Evolutionary conservation across 2,113 vertebrate species (phyloP).

Genomic region (Madoqua kirkii): DNA sequence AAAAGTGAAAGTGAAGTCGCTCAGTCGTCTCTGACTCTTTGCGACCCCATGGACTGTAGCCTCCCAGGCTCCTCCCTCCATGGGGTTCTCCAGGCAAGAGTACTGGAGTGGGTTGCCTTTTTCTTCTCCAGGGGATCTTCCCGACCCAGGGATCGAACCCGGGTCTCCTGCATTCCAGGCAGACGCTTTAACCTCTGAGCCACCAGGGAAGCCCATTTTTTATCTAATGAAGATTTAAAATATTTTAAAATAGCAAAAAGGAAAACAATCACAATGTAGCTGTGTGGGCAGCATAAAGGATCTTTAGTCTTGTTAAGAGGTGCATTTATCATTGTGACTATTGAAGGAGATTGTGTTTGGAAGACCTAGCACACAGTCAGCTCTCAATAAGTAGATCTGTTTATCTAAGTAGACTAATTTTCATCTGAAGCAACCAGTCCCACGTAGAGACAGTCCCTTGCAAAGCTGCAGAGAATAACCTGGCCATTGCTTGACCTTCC

Average conservation of each 20-base stretch:
- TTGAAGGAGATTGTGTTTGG: not conserved
- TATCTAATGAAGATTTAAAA: not conserved
- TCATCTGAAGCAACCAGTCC: not conserved
- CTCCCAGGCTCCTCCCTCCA: too few relatives aligned
- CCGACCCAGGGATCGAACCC: too few relatives aligned
- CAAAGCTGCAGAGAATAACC: not conserved
- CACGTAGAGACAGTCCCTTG: not conserved
- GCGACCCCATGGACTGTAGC: too few relatives aligned
- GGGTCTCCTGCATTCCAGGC: too few relatives aligned
- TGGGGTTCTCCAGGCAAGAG: too few relatives aligned
- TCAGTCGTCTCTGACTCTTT: too few relatives aligned
- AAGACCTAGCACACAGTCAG: not conserved
- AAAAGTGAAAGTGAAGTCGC: too few relatives aligned
- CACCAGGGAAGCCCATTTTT: not conserved
- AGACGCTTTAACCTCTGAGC: too few relatives aligned
- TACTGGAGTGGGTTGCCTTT: too few relatives aligned
- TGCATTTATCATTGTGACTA: not conserved
- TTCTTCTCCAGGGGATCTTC: too few relatives aligned
- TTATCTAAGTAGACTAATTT: not conserved
- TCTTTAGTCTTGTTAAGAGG: not conserved
- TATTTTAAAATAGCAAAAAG: not conserved
- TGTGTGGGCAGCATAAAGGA: not conserved
- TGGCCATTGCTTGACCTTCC: not conserved
- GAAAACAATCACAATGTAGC: not conserved
- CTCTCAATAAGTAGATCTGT: not conserved